These are phyloP conservation scores for Amia ocellicauda DNA, from an alignment of 2,113 vertebrate species.

Conservation along the genomic window DNA sequence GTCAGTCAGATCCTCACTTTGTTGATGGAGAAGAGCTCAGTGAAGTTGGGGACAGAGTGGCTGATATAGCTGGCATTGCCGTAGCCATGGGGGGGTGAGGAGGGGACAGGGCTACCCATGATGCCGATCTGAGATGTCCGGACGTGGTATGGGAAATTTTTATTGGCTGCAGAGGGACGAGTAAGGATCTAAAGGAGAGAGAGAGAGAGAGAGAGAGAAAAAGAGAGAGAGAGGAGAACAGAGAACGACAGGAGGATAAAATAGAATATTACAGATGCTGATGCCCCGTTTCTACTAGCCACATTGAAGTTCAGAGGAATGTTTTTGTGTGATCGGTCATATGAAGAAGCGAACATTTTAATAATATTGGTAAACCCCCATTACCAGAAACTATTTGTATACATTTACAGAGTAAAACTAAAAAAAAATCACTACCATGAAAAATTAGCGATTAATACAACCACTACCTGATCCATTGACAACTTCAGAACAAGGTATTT, in stretches of 20 bases:
- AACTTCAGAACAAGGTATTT: no score
- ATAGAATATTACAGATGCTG: no score
- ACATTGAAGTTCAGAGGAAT: neutral
- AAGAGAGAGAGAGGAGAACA: slow-evolving; percentile 1
- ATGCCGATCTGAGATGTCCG: slow-evolving; percentile 88
- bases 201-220: neutral
- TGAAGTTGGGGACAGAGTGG: slow-evolving; percentile 89
- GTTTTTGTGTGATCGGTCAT: slow-evolving; percentile 9
- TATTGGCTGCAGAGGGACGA: slow-evolving; percentile 86
- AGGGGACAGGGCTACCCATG: slow-evolving; percentile 62
- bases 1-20: slow-evolving; percentile 51
- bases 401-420: no score
- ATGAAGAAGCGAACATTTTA: no score
- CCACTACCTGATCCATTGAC: no score
- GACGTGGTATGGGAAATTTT: slow-evolving; percentile 90
- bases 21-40: slow-evolving; percentile 89
- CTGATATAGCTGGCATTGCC: slow-evolving; percentile 85
- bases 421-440: no score
- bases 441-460: no score
- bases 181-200: slow-evolving; percentile 72
- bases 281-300: no score
- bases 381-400: no score
- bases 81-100: slow-evolving; percentile 86
- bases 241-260: neutral
- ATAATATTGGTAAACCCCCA: no score